Percentiles rank a stretch among this genome's conserved stretches.
phyloP scores from a whole-genome alignment of 2,113 vertebrate genomes.

The Osmerus eperlanus region DNA sequence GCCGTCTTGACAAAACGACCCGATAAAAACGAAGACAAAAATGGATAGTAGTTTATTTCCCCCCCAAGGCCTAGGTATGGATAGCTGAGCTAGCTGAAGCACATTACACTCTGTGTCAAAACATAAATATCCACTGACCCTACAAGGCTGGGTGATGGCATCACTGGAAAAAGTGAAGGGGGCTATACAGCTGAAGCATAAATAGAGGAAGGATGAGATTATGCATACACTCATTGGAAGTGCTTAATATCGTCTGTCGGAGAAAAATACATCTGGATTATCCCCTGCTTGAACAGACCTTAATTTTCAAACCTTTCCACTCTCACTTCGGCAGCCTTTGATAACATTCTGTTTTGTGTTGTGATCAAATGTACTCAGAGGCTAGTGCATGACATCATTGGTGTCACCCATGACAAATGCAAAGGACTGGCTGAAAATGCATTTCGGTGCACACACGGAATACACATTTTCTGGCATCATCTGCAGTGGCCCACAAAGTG shows the following conservation, averaged over 20 bases:
- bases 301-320: background rate
- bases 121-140: too few relatives aligned
- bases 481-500: background rate
- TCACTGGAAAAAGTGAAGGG: too few relatives aligned
- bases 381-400: background rate
- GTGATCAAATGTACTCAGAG: background rate
- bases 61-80: too few relatives aligned
- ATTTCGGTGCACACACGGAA: background rate
- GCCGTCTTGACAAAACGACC: too few relatives aligned
- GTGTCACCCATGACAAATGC: background rate
- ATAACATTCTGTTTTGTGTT: background rate
- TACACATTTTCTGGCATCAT: background rate
- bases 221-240: background rate
- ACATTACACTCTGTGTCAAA: too few relatives aligned
- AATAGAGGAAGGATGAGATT: too few relatives aligned
- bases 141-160: too few relatives aligned
- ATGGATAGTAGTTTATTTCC: too few relatives aligned
- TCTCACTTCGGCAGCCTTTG: background rate
- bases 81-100: too few relatives aligned
- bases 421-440: background rate
- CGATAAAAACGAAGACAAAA: too few relatives aligned
- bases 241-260: constrained; percentile 1
- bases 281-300: background rate
- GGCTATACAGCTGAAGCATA: too few relatives aligned
- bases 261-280: background rate